phyloP scores from a whole-genome alignment of 1,140 invertebrate genomes.

The Hyles euphorbiae region DNA sequence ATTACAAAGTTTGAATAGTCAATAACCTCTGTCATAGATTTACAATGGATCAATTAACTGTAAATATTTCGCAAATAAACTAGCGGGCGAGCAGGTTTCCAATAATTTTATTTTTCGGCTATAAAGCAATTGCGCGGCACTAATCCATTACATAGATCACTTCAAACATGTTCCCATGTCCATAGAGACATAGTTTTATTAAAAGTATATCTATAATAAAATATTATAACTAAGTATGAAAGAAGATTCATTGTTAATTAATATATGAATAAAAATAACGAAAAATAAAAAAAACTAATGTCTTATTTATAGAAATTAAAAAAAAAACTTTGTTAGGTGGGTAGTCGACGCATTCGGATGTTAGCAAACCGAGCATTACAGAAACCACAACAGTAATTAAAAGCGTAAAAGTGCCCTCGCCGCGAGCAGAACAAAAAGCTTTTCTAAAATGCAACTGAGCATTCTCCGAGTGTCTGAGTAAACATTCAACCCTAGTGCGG shows the following conservation, averaged over 20 bases:
- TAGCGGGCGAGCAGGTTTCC: neutral
- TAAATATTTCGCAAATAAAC: slow-evolving; percentile 3
- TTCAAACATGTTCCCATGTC: neutral
- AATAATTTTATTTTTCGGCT: neutral
- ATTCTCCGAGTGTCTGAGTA: slow-evolving; percentile 7
- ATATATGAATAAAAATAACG: too few species aligned
- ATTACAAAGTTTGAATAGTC: slow-evolving; percentile 4
- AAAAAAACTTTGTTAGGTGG: too few species aligned
- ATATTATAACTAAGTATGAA: too few species aligned
- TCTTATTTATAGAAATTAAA: too few species aligned
- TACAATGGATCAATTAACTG: neutral
- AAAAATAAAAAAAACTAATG: too few species aligned
- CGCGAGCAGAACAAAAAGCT: neutral
- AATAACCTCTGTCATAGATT: neutral
- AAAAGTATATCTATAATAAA: neutral
- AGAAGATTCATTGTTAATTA: too few species aligned
- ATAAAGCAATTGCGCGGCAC: slow-evolving; percentile 2
- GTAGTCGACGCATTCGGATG: too few species aligned
- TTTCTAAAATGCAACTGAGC: slow-evolving; percentile 11
- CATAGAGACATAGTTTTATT: neutral
- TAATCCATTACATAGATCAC: neutral
- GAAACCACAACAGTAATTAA: slow-evolving; percentile 16
- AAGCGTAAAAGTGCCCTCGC: slow-evolving; percentile 10
- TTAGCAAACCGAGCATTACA: too few species aligned
- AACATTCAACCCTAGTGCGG: slow-evolving; percentile 8